These are phyloP conservation scores for Pedicia rivosa DNA, from an alignment of 2,888 invertebrate genomes.

Conservation along the genomic window DNA sequence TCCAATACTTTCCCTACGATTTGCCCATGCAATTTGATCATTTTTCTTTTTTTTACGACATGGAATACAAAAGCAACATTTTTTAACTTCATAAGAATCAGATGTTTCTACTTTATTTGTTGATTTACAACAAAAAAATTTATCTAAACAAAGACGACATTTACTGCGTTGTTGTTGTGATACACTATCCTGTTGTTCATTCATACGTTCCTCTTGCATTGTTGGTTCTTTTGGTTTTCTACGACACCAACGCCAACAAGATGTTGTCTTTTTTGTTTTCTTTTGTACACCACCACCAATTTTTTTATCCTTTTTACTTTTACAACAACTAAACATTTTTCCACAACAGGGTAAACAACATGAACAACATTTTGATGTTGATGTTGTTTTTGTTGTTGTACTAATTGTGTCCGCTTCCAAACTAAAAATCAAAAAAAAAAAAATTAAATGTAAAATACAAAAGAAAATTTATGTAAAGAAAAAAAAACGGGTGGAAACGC, in stretches of 20 bases:
- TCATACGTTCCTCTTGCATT: too few relatives aligned
- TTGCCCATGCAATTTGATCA: conserved; percentile 26
- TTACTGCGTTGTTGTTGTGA: too few relatives aligned
- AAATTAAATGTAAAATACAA: too few relatives aligned
- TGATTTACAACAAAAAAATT: conserved; percentile 29
- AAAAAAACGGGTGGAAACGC: too few relatives aligned
- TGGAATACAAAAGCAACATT: conserved; percentile 30
- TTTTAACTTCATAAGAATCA: conserved; percentile 21
- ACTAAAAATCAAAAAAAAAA: neutral
- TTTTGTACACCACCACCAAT: neutral
- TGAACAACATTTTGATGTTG: too few relatives aligned
- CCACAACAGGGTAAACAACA: neutral
- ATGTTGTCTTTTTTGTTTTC: neutral
- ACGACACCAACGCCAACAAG: neutral
- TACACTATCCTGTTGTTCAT: too few relatives aligned
- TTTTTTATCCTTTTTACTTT: neutral
- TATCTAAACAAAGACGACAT: conserved; percentile 25
- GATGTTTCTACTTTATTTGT: conserved; percentile 28
- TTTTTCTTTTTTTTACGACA: conserved; percentile 15
- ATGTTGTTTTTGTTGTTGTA: too few relatives aligned
- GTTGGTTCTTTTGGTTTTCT: too few relatives aligned
- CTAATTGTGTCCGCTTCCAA: too few relatives aligned
- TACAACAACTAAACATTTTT: neutral
- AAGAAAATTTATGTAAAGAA: too few relatives aligned
- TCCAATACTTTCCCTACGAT: conserved; percentile 37